Percentiles rank a stretch among this genome's conserved stretches.
These are phyloP conservation scores for Ophion ellenae DNA, from an alignment of 2,888 invertebrate species.

Conservation along the genomic window DNA sequence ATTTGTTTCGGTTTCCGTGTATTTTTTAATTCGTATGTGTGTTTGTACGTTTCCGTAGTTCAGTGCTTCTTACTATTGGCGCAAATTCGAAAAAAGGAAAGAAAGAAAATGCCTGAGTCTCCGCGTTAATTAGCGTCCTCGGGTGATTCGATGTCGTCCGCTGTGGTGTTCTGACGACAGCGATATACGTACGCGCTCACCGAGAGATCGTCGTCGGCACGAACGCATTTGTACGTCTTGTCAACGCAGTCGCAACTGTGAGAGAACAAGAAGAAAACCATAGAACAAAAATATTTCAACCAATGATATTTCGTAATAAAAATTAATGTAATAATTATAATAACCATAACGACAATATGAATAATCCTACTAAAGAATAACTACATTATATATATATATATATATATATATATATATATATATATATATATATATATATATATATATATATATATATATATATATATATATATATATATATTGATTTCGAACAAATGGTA, in stretches of 20 bases:
- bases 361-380: no score
- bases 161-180: slow-evolving; percentile 83
- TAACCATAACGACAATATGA: no score
- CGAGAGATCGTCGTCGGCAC: slow-evolving; percentile 86
- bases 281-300: background rate
- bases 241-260: slow-evolving; percentile 85
- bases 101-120: slow-evolving; percentile 7
- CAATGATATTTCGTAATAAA: background rate
- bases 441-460: no score
- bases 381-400: no score
- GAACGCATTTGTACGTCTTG: slow-evolving; percentile 83
- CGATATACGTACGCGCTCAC: slow-evolving; percentile 86
- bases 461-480: no score
- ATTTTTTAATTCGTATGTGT: background rate
- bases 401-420: no score
- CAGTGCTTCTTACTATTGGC: slow-evolving; percentile 23
- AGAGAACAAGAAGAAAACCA: slow-evolving; percentile 48
- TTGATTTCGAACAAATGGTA: no score
- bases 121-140: slow-evolving; percentile 67
- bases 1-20: background rate
- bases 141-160: slow-evolving; percentile 75
- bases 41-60: background rate
- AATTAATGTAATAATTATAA: background rate
- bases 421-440: no score
- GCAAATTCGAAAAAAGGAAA: slow-evolving; percentile 30